phyloP scores from a whole-genome alignment of 2,888 invertebrate genomes.

The Eupithecia abbreviata region DNA sequence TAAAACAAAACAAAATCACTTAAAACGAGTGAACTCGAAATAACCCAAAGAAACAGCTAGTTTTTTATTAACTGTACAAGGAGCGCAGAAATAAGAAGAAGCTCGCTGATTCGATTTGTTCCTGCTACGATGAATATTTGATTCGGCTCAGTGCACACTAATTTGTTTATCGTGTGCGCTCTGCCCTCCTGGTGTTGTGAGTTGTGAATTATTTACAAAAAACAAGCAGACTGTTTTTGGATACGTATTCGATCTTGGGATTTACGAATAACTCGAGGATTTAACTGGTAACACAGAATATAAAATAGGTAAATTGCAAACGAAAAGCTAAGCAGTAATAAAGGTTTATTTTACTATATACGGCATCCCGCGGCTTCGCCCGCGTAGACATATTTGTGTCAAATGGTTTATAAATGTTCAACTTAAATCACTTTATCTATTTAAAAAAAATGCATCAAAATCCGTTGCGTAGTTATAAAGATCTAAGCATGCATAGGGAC shows the following conservation, averaged over 20 bases:
- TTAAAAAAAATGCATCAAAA: too few relatives aligned
- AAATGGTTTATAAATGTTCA: too few relatives aligned
- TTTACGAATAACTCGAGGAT: not conserved
- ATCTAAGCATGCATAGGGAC: too few relatives aligned
- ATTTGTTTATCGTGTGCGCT: constrained; percentile 79
- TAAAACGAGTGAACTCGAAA: constrained; percentile 21
- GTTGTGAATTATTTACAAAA: constrained; percentile 62
- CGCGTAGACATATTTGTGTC: too few relatives aligned
- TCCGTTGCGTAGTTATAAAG: too few relatives aligned
- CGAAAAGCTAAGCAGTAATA: not conserved
- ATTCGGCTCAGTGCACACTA: constrained; percentile 82
- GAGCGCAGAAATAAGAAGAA: constrained; percentile 70
- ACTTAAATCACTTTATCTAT: too few relatives aligned
- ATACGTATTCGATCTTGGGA: not conserved
- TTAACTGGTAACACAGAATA: not conserved
- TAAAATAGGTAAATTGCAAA: not conserved
- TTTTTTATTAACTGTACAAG: constrained; percentile 70
- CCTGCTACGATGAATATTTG: constrained; percentile 82
- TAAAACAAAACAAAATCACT: constrained; percentile 7
- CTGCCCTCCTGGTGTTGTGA: constrained; percentile 68
- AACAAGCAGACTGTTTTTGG: constrained; percentile 30
- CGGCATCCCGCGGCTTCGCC: too few relatives aligned
- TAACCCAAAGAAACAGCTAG: constrained; percentile 44
- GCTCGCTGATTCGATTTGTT: constrained; percentile 83
- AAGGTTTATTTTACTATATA: not conserved